These are phyloP conservation scores for Sitobion miscanthi DNA, from an alignment of 1,140 invertebrate species.

Conservation along the genomic window DNA sequence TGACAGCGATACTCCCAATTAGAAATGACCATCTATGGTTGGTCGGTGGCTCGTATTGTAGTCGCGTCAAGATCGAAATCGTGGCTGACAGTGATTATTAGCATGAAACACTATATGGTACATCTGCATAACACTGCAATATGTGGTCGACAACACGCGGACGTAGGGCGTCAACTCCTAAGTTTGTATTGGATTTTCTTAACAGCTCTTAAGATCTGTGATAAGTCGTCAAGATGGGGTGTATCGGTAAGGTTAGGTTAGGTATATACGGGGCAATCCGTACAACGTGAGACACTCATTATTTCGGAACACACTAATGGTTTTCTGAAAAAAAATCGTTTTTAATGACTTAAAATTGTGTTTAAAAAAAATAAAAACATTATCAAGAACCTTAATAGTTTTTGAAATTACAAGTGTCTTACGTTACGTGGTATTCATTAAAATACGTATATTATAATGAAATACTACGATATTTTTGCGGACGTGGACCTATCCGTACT, in stretches of 20 bases:
- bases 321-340: no score
- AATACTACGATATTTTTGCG: not conserved
- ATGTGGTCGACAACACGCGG: not conserved
- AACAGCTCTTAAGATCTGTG: not conserved
- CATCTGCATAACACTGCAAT: not conserved
- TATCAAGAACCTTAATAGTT: no score
- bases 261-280: no score
- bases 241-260: not conserved
- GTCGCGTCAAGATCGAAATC: constrained; percentile 17
- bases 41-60: not conserved
- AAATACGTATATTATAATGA: not conserved
- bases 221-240: not conserved
- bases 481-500: not conserved
- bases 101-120: not conserved
- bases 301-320: no score
- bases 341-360: no score
- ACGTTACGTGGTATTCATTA: no score
- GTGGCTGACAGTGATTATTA: not conserved
- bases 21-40: constrained; percentile 11
- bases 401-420: no score
- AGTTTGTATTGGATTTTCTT: not conserved
- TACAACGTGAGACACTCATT: no score
- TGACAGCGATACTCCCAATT: constrained; percentile 38
- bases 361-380: no score
- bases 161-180: not conserved